These are phyloP conservation scores for Zygogramma bicolorata DNA, from an alignment of 2,888 invertebrate genomes.

Conservation along the genomic window DNA sequence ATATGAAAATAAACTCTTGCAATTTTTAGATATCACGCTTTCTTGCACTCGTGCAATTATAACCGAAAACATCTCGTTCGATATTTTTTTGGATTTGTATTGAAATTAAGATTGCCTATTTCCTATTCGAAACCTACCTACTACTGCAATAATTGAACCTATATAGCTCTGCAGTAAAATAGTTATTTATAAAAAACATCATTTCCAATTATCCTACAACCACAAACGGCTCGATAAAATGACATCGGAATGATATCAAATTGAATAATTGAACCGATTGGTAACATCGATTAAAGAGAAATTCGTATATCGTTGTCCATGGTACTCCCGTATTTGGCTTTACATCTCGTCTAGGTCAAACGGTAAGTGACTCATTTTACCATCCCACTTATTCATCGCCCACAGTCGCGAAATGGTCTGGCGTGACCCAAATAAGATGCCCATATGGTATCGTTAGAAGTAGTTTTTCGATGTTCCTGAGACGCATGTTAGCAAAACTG, in stretches of 20 bases:
- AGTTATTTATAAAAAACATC: neutral
- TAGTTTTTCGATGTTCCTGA: neutral
- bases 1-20: no score
- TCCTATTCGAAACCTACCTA: no score
- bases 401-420: neutral
- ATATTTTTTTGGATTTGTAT: no score
- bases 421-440: neutral
- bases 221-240: neutral
- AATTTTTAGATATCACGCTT: no score
- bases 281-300: slow-evolving; percentile 10
- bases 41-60: no score
- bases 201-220: neutral
- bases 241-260: neutral
- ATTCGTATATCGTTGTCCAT: slow-evolving; percentile 11
- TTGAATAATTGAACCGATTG: slow-evolving; percentile 1
- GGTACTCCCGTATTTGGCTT: slow-evolving; percentile 12
- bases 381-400: neutral
- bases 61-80: no score
- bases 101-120: no score
- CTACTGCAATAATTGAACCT: no score
- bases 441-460: neutral
- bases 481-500: neutral
- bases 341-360: slow-evolving; percentile 19
- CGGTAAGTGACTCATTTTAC: neutral
- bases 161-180: no score